Conservation (phyloP, 2,113 vertebrate genomes). For the Labeo rohita region DNA sequence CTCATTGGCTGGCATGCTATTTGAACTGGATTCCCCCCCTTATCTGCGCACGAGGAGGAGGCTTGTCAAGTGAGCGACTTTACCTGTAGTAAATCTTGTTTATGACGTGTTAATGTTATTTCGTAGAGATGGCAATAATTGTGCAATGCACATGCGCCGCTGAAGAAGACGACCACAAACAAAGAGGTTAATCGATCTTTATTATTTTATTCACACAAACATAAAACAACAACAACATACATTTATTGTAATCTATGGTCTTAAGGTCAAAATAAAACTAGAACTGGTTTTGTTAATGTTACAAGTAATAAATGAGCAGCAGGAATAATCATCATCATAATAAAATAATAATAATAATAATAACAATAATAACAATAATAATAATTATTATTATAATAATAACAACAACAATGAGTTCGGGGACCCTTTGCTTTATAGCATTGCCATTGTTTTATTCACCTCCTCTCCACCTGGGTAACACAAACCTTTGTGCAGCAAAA, state of each 20-base stretch:
- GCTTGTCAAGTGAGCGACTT: constrained; percentile 37
- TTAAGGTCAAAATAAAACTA: background rate
- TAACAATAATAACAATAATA: background rate
- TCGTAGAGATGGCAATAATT: constrained; percentile 45
- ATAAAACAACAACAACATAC: background rate
- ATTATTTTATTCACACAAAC: constrained; percentile 2
- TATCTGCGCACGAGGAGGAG: constrained; percentile 32
- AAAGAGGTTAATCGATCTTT: constrained; percentile 31
- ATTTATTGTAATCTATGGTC: background rate
- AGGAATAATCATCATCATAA: constrained; percentile 1
- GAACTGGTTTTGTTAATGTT: background rate
- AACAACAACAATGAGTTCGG: background rate
- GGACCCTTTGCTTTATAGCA: background rate
- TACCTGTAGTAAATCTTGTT: constrained; percentile 49
- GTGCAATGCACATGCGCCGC: constrained; percentile 33
- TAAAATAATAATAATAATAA: background rate
- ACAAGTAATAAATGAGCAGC: background rate
- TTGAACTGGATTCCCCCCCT: constrained; percentile 24
- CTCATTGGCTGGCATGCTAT: constrained; percentile 23
- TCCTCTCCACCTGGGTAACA: constrained; percentile 72
- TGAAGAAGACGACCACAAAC: constrained; percentile 31
- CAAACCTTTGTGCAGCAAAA: constrained; percentile 83
- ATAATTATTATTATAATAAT: background rate
- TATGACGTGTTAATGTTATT: constrained; percentile 54
- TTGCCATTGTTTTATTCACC: constrained; percentile 46